These are phyloP conservation scores for Drosophila fulvimacula DNA, from an alignment of 2,888 invertebrate species.

Conservation along the genomic window DNA sequence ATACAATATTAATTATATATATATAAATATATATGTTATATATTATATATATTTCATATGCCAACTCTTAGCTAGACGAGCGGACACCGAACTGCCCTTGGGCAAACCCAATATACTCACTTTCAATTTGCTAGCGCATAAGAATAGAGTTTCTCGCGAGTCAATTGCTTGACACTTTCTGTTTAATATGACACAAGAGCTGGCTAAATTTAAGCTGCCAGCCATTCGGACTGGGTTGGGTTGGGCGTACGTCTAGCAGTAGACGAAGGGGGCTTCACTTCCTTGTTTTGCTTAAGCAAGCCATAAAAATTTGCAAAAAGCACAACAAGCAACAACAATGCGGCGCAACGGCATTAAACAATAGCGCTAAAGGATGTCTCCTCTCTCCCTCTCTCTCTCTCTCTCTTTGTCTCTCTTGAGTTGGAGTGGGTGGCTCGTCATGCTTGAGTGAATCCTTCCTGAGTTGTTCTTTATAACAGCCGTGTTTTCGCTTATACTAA, in stretches of 20 bases:
- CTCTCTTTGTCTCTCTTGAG: not conserved
- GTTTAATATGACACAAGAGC: not conserved
- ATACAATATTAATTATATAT: too few species aligned
- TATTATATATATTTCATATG: too few species aligned
- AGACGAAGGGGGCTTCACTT: not conserved
- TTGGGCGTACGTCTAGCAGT: not conserved
- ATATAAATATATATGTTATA: too few species aligned
- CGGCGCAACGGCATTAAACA: constrained; percentile 40
- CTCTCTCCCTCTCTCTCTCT: not conserved
- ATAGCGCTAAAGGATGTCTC: constrained; percentile 35
- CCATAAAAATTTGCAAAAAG: constrained; percentile 76
- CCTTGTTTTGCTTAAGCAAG: constrained; percentile 76
- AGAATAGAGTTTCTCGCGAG: not conserved
- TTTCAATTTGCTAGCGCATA: not conserved
- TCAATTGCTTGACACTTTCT: constrained; percentile 9
- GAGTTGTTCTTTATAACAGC: constrained; percentile 28
- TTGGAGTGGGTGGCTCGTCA: constrained; percentile 57
- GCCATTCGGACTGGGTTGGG: not conserved
- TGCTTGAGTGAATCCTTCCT: constrained; percentile 73
- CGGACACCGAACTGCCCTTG: not conserved
- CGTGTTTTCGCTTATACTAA: constrained; percentile 18
- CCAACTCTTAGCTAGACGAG: not conserved
- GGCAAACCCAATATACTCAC: not conserved
- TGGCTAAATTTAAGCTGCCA: not conserved
- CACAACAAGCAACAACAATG: constrained; percentile 31